Base-by-base conservation (phyloP, 30 jellyfish, hydroid and myxozoan species). In the Nemopilema nomurai region DNA sequence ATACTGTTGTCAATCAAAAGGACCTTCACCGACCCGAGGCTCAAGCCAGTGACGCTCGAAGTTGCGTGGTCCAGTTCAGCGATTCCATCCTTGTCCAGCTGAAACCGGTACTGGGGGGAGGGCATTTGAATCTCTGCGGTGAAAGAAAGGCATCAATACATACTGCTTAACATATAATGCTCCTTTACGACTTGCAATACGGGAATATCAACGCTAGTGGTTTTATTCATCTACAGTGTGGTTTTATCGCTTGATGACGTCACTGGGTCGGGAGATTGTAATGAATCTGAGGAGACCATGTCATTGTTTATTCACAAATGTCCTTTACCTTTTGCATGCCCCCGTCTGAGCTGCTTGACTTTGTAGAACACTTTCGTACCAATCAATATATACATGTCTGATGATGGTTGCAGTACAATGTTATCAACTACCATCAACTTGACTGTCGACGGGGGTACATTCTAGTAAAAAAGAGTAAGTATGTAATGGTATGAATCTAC, bases 1-100 rank as follows among this genome's bases (percentile, higher is more conserved):
- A 92, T 90, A 95, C 99, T 95, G 81, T 90, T 80, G 62, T 95
- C 99, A 49, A 95, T 77, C 76, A 95, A 52, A 57, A 85, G 85
- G 32, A 95, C 92, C 52, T 95, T 95, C 31, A 96, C 88, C 1
- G 88, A 64, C 69, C 99, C 99, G 49, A 63, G 53, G 32, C 71
- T 49, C 49, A 31, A 41, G 27, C 99, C 99, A 71, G 81, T 67
- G 41, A 90, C 96, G 24, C 90, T 62, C 4, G 99, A 96, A 18
- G 69, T 87, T 18, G 51, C 71, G 26, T 74, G 92, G 83, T 90
- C 74, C 77, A 86, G 69, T 13, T 71, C 51, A 17, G 82, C 97
- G 63, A 86, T 71, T 4, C 69, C 57, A 24, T 76, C 62, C 28
- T 90, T 85, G 28, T 81, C 71, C 87, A 95, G 28, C 69, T 81